Evolutionary conservation across 1,140 invertebrate species (phyloP), one percentile per base, ranked within the genome.

Genomic region (Aplysia californica): DNA sequence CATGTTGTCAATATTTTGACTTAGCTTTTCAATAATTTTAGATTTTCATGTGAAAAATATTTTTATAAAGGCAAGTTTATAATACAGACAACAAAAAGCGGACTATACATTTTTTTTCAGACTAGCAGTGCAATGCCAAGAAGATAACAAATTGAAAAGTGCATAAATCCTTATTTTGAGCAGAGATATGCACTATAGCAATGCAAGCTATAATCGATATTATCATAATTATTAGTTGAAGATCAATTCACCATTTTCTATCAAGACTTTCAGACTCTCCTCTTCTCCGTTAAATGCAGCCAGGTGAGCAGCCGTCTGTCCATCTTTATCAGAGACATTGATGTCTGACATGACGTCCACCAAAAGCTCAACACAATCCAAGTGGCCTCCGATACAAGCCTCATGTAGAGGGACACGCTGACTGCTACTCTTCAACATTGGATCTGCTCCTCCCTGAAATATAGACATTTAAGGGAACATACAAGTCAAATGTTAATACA

Each of bases 211-310:
- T n/a, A n/a, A n/a, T n/a, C n/a, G n/a, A n/a, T n/a, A n/a, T n/a
- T n/a, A n/a, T n/a, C n/a, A n/a, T n/a, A n/a, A n/a, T n/a, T n/a
- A n/a, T n/a, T n/a, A n/a, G n/a, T n/a, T n/a, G n/a, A n/a, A n/a
- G n/a, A n/a, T n/a, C n/a, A 10, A 50, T n/a, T 41, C 61, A 87
- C 87, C 87, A 81, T 83, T 85, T 20, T 82, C 75, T 31, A 78
- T 61, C 1, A 88, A 68, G 20, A 83, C 56, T 75, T 83, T 83
- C 15, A 89, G 66, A 69, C 85, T 86, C 39, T 80, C 76, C 1
- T 80, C 50, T 76, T 89, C 87, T 64, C 87, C 87, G 81, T 89
- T 80, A 66, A 84, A 84, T 21, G 85, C 86, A 50, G 86, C 84
- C 15, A 86, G 73, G 75, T 89, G 87, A 3, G 76, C 81, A 10